Base-by-base conservation (phyloP, 2,797 vertebrate species). In the Pangasius djambal region DNA sequence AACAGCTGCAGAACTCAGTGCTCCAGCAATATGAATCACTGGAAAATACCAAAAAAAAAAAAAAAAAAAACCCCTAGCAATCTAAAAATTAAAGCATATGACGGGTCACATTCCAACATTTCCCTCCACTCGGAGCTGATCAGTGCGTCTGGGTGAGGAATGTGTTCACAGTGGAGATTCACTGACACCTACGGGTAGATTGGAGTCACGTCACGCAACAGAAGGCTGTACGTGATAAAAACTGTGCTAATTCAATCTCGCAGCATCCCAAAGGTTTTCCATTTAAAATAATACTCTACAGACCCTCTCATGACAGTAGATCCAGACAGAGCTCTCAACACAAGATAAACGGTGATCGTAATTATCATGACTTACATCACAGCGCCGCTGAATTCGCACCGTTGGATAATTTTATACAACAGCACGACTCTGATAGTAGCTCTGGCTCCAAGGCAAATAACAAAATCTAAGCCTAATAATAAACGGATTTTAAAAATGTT, bases 121-220 rank as follows among this genome's bases (percentile, higher is more conserved):
- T 69, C 70, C 55, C 10, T 55, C 40, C 40, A 72, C 15, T 50
- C 8, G 0, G 18, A 67, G 57, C 67, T 77, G 65, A 79, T 82
- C 65, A 22, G 55, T 77, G 87, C 57, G 65, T 78, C 57, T 79
- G 3, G 48, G 18, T 67, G 20, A 70, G 65, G 70, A 74, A 48
- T 1, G 7, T 57, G 69, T 44, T 88, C 77, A 87, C n/a, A 84
- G 88, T 91, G 92, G 91, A 87, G 63, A 65, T 52, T 81, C 85
- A 92, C 88, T 87, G 90, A 87, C 92, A 90, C 86, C 77, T 74
- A 87, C 74, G 88, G 90, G 91, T 78, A 86, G 31, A 81, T 55
- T 81, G 57, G 40, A 85, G 88, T 90, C 83, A 87, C 70, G 86
- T 40, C 83, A 59, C 6, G 67, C 28, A 3, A 1, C 16, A 15